Conservation (phyloP, 1,140 invertebrate species). For the Drosophila sp. region DNA sequence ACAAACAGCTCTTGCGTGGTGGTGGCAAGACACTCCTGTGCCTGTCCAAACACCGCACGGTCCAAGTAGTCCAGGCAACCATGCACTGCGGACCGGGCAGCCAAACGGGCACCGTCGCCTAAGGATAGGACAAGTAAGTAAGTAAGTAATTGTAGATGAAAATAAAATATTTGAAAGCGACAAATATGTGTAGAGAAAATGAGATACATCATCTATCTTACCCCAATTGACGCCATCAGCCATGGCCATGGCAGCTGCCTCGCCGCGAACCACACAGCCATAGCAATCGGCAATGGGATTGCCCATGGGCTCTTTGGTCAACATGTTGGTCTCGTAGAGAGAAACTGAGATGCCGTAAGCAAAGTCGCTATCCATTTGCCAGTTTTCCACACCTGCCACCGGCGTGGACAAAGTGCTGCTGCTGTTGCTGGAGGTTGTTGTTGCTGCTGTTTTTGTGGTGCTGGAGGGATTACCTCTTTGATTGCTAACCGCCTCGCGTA, state of each 20-base stretch:
- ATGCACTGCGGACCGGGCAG: conserved; percentile 94
- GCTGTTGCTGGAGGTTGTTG: background rate
- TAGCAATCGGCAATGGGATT: conserved; percentile 96
- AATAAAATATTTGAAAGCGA: too few relatives aligned
- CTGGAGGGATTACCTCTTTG: conserved; percentile 35
- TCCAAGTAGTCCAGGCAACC: conserved; percentile 95
- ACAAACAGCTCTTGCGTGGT: conserved; percentile 90
- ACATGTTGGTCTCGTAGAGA: conserved; percentile 92
- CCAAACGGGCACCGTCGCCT: conserved; percentile 93
- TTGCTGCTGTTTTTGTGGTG: conserved; percentile 3
- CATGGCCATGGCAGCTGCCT: conserved; percentile 92
- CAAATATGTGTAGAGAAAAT: too few relatives aligned
- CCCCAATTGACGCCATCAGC: conserved; percentile 98
- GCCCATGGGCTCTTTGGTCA: conserved; percentile 90
- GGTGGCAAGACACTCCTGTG: conserved; percentile 68
- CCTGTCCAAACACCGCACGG: conserved; percentile 88
- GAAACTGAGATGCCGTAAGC: conserved; percentile 90
- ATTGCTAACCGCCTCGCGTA: conserved; percentile 79
- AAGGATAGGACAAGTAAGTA: background rate
- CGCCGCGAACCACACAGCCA: conserved; percentile 91
- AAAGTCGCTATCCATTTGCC: conserved; percentile 88
- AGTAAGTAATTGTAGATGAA: too few relatives aligned
- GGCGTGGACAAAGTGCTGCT: background rate
- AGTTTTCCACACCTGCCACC: conserved; percentile 89
- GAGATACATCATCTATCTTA: conserved; percentile 73